phyloP scores from a whole-genome alignment of 2,797 vertebrate genomes.

The Clarias fuscus region DNA sequence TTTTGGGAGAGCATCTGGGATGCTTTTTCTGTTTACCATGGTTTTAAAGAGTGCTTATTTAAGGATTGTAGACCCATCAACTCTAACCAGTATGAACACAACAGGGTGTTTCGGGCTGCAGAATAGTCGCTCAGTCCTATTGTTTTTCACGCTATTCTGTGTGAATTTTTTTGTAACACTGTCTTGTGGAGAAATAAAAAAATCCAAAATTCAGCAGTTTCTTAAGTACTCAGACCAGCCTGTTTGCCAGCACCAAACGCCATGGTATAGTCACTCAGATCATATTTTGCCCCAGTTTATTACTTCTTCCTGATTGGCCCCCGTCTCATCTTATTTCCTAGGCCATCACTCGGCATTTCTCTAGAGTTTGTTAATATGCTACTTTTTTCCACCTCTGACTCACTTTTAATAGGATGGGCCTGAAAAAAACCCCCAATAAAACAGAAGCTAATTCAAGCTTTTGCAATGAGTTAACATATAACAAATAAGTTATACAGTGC shows the following conservation, averaged over 20 bases:
- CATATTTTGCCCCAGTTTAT: neutral
- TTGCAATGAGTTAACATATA: neutral
- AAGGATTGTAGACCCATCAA: neutral
- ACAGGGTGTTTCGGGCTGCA: neutral
- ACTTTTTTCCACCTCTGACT: neutral
- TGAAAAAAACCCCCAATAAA: neutral
- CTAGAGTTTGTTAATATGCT: neutral
- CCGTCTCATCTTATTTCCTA: neutral
- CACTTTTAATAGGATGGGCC: neutral
- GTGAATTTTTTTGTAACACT: neutral
- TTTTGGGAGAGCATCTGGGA: neutral
- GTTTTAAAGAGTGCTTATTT: neutral
- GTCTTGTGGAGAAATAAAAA: neutral
- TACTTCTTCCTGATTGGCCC: neutral
- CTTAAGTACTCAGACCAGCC: neutral
- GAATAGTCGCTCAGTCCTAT: neutral
- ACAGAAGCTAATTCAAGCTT: neutral
- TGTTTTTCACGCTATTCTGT: neutral
- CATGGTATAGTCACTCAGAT: neutral
- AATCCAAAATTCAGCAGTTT: neutral
- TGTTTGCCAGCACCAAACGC: too few species aligned
- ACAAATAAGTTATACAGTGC: neutral
- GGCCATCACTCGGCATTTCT: neutral
- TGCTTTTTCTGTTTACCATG: neutral
- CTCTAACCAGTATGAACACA: neutral